These are phyloP conservation scores for Formica aserva DNA, from an alignment of 2,888 invertebrate species.

Conservation along the genomic window DNA sequence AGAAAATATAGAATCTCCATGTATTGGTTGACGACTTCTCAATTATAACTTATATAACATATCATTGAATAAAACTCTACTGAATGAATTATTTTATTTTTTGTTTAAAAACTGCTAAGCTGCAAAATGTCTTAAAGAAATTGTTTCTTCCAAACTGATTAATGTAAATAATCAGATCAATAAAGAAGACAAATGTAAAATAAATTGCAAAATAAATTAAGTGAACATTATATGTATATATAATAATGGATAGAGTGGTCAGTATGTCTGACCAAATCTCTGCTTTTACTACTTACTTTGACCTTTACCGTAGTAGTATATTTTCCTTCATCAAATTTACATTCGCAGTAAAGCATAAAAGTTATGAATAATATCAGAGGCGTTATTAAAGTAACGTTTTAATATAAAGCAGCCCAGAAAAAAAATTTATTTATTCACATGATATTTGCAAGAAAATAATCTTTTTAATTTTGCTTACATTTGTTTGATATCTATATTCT, in stretches of 20 bases:
- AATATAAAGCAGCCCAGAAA: background rate
- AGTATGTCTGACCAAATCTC: background rate
- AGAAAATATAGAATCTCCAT: background rate
- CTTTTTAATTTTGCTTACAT: background rate
- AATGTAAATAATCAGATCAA: background rate
- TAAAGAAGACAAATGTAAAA: background rate
- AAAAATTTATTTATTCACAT: background rate
- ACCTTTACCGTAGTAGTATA: background rate
- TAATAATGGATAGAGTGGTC: background rate
- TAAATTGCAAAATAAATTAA: background rate
- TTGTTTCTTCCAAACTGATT: background rate
- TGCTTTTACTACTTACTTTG: constrained; percentile 19
- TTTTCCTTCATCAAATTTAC: background rate
- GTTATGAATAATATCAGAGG: background rate
- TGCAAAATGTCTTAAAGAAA: background rate
- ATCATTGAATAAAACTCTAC: background rate
- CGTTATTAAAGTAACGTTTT: background rate
- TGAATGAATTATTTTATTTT: background rate
- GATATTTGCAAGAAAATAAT: background rate
- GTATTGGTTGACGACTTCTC: background rate
- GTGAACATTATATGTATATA: background rate
- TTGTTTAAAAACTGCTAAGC: background rate
- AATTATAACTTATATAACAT: background rate
- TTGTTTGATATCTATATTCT: background rate
- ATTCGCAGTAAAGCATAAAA: background rate